Evolutionary conservation across 2,888 invertebrate genomes (phyloP).

Genomic region (Chydorus sphaericus): DNA sequence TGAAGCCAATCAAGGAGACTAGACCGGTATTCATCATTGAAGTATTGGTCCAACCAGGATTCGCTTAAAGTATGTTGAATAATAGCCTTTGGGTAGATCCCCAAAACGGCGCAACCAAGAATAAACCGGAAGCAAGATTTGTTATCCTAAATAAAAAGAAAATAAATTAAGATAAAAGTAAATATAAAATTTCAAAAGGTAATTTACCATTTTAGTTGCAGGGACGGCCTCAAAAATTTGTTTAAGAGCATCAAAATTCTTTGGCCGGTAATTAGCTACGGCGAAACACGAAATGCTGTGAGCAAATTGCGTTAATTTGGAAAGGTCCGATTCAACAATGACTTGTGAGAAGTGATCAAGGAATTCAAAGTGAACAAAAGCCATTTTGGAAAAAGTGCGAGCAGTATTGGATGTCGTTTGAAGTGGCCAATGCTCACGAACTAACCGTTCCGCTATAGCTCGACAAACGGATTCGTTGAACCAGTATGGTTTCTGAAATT

Average conservation of each 20-base stretch:
- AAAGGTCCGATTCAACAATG: slow-evolving; percentile 32
- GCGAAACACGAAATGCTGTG: slow-evolving; percentile 38
- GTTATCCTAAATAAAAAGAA: neutral
- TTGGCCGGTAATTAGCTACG: slow-evolving; percentile 43
- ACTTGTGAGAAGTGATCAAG: slow-evolving; percentile 41
- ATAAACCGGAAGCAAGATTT: slow-evolving; percentile 5
- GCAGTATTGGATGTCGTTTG: neutral
- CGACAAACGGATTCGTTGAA: slow-evolving; percentile 2
- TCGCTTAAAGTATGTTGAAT: slow-evolving; percentile 13
- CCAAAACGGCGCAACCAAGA: slow-evolving; percentile 13
- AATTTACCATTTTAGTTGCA: slow-evolving; percentile 28
- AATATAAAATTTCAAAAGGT: neutral
- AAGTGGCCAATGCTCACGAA: slow-evolving; percentile 3
- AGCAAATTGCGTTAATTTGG: slow-evolving; percentile 25
- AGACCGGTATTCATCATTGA: neutral
- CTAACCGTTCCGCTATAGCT: neutral
- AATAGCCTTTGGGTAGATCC: slow-evolving; percentile 14
- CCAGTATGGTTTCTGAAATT: neutral
- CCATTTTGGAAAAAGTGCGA: slow-evolving; percentile 23
- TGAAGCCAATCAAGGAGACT: neutral
- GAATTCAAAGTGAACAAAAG: slow-evolving; percentile 40
- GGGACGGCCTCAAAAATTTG: slow-evolving; percentile 33
- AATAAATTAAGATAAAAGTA: neutral
- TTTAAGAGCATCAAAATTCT: slow-evolving; percentile 37
- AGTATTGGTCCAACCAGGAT: neutral